Conservation (phyloP, 2,797 vertebrate genomes). For the Limosa lapponica region DNA sequence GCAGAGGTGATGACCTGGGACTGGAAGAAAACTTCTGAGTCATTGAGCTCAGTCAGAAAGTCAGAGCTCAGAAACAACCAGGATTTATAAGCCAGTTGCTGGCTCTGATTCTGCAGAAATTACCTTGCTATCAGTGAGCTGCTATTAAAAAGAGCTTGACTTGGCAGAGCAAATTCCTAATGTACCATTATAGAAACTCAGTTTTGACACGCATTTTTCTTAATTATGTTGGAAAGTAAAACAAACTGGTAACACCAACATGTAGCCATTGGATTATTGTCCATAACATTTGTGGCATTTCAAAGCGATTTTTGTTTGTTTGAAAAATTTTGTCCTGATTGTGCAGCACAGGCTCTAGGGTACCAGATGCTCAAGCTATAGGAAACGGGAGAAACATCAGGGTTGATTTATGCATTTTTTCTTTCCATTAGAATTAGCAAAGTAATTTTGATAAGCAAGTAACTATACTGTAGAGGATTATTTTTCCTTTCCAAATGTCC, state of each 20-base stretch:
- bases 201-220: background rate
- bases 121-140: background rate
- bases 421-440: background rate
- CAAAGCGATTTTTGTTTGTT: background rate
- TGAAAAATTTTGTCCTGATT: background rate
- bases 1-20: background rate
- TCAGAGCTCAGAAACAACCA: background rate
- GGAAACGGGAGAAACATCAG: background rate
- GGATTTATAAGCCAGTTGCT: background rate
- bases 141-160: background rate
- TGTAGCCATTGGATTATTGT: background rate
- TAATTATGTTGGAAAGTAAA: background rate
- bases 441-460: slow-evolving; percentile 22
- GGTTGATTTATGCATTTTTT: background rate
- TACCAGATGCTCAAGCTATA: background rate
- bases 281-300: background rate
- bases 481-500: background rate
- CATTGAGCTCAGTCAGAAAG: rapidly evolving
- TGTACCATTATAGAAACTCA: background rate
- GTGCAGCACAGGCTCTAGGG: background rate
- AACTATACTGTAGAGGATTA: background rate
- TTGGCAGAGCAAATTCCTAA: background rate
- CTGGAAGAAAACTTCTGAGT: background rate
- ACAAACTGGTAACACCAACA: background rate
- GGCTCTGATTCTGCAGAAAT: background rate